A percentile compares a stretch with the other conserved stretches of the same genome.
These are phyloP conservation scores for Epinephelus malabaricus DNA, from an alignment of 2,797 vertebrate genomes.

Conservation along the genomic window DNA sequence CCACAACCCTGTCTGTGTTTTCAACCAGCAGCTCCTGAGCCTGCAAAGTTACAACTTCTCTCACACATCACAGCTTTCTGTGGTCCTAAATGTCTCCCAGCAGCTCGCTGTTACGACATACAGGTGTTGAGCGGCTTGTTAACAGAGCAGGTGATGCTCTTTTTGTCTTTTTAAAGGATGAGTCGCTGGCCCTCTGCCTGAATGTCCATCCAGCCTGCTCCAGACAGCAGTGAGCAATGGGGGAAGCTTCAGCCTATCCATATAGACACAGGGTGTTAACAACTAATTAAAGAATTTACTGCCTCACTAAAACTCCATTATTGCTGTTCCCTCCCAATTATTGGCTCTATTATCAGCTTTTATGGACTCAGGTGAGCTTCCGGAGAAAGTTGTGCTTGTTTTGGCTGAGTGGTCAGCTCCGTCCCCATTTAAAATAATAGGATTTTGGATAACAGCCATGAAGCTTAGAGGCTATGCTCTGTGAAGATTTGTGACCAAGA, in stretches of 20 bases:
- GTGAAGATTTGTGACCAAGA: background rate
- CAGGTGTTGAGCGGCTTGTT: conserved; percentile 34
- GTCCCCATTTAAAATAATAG: conserved; percentile 11
- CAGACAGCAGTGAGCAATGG: conserved; percentile 41
- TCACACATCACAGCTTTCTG: conserved; percentile 14
- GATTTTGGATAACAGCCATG: background rate
- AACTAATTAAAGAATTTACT: conserved; percentile 90
- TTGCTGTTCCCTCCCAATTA: conserved; percentile 87
- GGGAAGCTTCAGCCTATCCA: conserved; percentile 71
- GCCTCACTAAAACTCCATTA: conserved; percentile 88
- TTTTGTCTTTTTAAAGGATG: conserved; percentile 50
- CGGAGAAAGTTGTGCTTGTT: conserved; percentile 72
- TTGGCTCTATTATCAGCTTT: conserved; percentile 89
- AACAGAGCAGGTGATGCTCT: conserved; percentile 8
- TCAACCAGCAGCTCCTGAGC: conserved; percentile 10
- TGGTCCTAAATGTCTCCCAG: conserved; percentile 25
- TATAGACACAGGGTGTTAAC: conserved; percentile 87
- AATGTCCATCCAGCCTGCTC: conserved; percentile 44
- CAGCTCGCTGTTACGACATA: conserved; percentile 13
- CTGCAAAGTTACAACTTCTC: conserved; percentile 17
- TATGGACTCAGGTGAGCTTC: conserved; percentile 87
- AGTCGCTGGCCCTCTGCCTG: conserved; percentile 40
- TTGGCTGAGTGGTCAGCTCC: conserved; percentile 57
- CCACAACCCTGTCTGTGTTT: conserved; percentile 31
- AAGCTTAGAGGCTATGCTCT: background rate